These are phyloP conservation scores for Lophotis ruficrista DNA, from an alignment of 2,113 vertebrate genomes.

Conservation along the genomic window DNA sequence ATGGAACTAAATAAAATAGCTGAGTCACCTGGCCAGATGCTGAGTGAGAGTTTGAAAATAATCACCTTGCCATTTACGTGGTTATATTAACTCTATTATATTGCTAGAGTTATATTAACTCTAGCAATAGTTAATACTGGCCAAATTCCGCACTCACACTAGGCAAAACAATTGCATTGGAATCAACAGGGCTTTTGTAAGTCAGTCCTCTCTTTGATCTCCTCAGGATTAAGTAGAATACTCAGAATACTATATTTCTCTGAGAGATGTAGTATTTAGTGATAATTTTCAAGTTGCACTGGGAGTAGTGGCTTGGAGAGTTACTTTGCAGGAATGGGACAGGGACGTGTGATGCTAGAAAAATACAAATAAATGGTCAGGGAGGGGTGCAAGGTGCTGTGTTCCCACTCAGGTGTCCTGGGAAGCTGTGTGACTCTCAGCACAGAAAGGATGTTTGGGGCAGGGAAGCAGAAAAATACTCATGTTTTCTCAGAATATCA, in stretches of 20 bases:
- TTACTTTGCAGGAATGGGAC: not conserved
- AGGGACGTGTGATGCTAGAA: not conserved
- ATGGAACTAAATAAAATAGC: not conserved
- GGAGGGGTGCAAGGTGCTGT: not conserved
- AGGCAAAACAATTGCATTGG: not conserved
- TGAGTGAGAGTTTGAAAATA: not conserved
- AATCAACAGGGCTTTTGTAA: not conserved
- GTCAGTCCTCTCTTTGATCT: not conserved
- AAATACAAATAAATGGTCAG: not conserved
- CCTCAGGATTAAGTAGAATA: not conserved
- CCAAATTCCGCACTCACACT: not conserved
- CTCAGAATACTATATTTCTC: not conserved
- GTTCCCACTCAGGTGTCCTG: not conserved
- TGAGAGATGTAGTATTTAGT: not conserved
- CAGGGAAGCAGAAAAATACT: not conserved
- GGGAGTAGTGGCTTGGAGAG: not conserved
- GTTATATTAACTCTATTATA: too few species aligned
- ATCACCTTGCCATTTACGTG: not conserved
- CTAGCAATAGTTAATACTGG: not conserved
- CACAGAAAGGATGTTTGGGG: not conserved
- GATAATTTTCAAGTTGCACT: not conserved
- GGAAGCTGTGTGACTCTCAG: not conserved
- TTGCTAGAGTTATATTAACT: too few species aligned
- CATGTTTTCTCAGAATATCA: not conserved
- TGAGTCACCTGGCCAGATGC: not conserved